Conservation (phyloP, 2,113 vertebrate species). For the Chloroceryle aenea region DNA sequence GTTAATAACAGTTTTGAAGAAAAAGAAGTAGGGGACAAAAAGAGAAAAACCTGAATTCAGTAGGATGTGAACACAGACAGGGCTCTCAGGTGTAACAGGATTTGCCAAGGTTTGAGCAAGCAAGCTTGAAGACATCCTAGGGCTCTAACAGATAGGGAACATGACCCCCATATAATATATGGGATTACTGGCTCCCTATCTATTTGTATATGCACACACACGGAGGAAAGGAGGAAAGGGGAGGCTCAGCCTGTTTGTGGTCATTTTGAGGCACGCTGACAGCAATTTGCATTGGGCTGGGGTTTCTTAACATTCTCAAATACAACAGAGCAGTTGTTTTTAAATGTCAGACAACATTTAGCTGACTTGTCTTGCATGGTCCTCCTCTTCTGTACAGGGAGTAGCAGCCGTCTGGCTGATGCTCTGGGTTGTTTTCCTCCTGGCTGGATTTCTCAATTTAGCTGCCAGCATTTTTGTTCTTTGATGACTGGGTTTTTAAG, state of each 20-base stretch:
- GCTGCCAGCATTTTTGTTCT: conserved; percentile 71
- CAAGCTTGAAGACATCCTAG: neutral
- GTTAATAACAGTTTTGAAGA: conserved; percentile 70
- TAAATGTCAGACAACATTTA: conserved; percentile 31
- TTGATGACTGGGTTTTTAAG: conserved; percentile 58
- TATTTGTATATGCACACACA: rapidly evolving
- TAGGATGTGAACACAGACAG: neutral
- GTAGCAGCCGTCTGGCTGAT: conserved; percentile 48
- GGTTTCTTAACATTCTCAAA: neutral
- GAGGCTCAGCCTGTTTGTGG: neutral
- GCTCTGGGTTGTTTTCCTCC: conserved; percentile 62
- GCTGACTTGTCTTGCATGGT: neutral
- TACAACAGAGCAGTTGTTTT: neutral
- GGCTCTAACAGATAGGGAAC: neutral
- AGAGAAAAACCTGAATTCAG: conserved; percentile 2
- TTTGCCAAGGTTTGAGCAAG: neutral
- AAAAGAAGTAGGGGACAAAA: neutral
- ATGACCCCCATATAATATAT: neutral
- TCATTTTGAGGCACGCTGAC: neutral
- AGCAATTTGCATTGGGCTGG: neutral
- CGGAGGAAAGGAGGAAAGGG: neutral
- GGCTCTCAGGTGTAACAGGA: conserved; percentile 38
- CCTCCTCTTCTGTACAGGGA: neutral
- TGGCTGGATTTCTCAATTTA: conserved; percentile 45
- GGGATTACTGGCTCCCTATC: neutral